Conservation (phyloP, 1,140 invertebrate species). For the Drosophila hydei region DNA sequence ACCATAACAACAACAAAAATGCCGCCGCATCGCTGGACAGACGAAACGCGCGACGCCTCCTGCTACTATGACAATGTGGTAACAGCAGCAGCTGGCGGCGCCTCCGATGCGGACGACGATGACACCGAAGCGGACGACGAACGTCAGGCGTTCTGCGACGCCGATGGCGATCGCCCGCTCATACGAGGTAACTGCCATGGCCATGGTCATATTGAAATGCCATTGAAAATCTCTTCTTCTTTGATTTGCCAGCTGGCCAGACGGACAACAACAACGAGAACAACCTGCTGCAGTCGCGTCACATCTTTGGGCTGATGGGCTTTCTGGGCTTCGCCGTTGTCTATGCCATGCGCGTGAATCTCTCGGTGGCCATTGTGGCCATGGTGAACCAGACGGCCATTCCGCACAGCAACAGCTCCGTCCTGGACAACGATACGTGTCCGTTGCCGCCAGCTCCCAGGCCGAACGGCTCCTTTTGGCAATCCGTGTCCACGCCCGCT, state of each 20-base stretch:
- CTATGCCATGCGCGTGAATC: slow-evolving; percentile 95
- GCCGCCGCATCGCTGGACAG: slow-evolving; percentile 70
- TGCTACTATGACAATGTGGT: slow-evolving; percentile 58
- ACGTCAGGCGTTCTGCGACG: slow-evolving; percentile 56
- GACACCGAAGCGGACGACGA: slow-evolving; percentile 67
- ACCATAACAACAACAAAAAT: slow-evolving; percentile 9
- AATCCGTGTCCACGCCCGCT: slow-evolving; percentile 67
- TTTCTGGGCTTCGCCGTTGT: slow-evolving; percentile 92
- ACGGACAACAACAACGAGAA: slow-evolving; percentile 7
- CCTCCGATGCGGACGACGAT: slow-evolving; percentile 50
- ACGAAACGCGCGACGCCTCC: slow-evolving; percentile 67
- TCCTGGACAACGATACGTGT: slow-evolving; percentile 86
- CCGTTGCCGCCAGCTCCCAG: slow-evolving; percentile 72
- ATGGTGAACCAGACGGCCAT: slow-evolving; percentile 93
- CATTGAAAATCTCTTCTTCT: background rate
- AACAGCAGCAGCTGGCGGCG: slow-evolving; percentile 27
- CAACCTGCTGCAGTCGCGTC: slow-evolving; percentile 86
- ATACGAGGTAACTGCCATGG: slow-evolving; percentile 32
- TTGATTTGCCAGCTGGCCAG: background rate
- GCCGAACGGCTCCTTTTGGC: slow-evolving; percentile 73
- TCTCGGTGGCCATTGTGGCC: slow-evolving; percentile 96
- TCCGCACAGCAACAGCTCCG: slow-evolving; percentile 85
- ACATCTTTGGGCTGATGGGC: slow-evolving; percentile 91
- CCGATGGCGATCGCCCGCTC: slow-evolving; percentile 53
- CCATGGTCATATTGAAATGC: too few relatives aligned